Evolutionary conservation across 2,113 vertebrate species (phyloP), one percentile per base, ranked within the genome.

Genomic region (Caranx ignobilis): DNA sequence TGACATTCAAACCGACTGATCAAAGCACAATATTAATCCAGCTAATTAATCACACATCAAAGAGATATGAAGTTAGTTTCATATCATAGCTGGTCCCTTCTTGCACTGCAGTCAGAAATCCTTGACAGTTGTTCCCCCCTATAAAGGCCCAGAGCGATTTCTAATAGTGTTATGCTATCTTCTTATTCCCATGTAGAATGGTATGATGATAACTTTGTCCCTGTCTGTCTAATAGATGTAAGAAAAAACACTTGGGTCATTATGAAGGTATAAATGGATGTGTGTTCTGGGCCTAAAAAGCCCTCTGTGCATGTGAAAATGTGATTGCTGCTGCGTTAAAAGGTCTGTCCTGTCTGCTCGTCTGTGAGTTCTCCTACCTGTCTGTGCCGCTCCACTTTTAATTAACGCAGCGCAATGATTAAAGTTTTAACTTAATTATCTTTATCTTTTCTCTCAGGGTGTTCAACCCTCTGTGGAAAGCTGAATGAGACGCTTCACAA

Each of bases 341-440:
- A 77, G 74, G 79, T 86, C 79, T 26, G 75, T 89, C 81, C 81
- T 78, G 79, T 66, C 67, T 72, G 77, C 71, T 55, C 71, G 63
- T 82, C 87, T 85, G 57, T 64, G 71, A 77, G 52, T 80, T 85
- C 89, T 83, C 60, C 71, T 90, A 91, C 91, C 90, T 92, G 89
- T 86, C 91, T 85, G 7, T 68, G 77, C 69, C 11, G 69, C 87
- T 91, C 86, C 69, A 71, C 84, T 94, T 94, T 94, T 95, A 95
- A 95, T 95, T 94, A 95, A 90, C 81, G 45, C 80, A 45, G 65
- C 31, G 82, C 84, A 88, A 88, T 92, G 91, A 95, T 94, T 94
- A 84, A 91, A 93, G 88, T 93, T 95, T 93, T 91, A 93, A 93
- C 92, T 91, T 94, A 93, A 94, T 95, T 95, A 93, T 94, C 91